Conservation (phyloP, 2,888 invertebrate species). For the Andrena fulva region DNA sequence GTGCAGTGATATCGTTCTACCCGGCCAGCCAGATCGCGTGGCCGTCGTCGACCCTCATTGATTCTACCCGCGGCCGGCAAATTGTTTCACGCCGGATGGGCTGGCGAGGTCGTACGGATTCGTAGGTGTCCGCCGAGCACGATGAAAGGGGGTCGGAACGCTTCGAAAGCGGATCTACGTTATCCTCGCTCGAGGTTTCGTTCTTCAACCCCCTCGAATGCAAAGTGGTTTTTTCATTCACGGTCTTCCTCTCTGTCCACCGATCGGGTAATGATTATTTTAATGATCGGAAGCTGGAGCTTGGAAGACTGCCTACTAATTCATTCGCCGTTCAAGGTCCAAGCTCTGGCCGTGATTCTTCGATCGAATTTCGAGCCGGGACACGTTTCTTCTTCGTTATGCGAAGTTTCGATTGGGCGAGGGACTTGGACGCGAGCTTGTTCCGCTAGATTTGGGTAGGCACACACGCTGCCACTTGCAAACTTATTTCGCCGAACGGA, state of each 20-base stretch:
- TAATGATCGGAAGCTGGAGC: background rate
- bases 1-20: slow-evolving; percentile 40
- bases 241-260: background rate
- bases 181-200: no score
- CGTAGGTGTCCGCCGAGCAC: background rate
- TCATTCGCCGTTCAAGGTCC: no score
- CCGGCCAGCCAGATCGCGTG: slow-evolving; percentile 16
- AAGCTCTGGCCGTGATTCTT: background rate
- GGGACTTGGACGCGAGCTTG: background rate
- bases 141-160: background rate
- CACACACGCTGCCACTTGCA: no score
- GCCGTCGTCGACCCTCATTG: slow-evolving; percentile 21
- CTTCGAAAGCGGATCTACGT: background rate
- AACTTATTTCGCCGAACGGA: slow-evolving; percentile 27
- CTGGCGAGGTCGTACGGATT: slow-evolving; percentile 1
- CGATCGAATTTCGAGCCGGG: background rate
- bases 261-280: background rate
- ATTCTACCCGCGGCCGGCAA: slow-evolving; percentile 20
- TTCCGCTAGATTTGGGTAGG: background rate
- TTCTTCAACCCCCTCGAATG: background rate
- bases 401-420: background rate
- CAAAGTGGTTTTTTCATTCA: background rate
- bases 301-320: no score
- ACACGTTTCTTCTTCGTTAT: background rate
- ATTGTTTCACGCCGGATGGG: slow-evolving; percentile 20